Evolutionary conservation across 2,113 vertebrate species (phyloP).

Genomic region (Trichomycterus rosablanca): DNA sequence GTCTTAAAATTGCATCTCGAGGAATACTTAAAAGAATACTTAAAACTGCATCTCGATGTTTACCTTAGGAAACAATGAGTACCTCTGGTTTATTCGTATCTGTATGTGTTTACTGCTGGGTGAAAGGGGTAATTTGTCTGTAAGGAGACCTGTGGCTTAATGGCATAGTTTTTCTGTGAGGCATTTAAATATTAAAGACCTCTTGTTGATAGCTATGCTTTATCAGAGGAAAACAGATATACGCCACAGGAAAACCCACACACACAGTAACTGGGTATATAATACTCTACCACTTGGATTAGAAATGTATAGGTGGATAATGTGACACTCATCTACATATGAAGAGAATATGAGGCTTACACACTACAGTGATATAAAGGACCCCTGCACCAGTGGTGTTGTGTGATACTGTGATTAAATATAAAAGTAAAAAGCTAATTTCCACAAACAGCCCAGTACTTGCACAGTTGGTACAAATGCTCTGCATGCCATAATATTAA

Average conservation of each 20-base stretch:
- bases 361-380: no score
- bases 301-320: conserved; percentile 8
- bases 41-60: not conserved
- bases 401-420: no score
- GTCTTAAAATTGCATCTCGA: no score
- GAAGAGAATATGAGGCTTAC: not conserved
- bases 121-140: conserved; percentile 2
- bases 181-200: conserved; percentile 28
- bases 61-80: no score
- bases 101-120: not conserved
- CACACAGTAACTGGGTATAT: conserved; percentile 13
- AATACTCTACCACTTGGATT: conserved; percentile 6
- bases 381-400: no score
- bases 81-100: no score
- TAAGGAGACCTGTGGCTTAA: not conserved
- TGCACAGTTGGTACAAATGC: no score
- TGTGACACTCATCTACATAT: conserved; percentile 8
- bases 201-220: conserved; percentile 9
- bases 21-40: not conserved
- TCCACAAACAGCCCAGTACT: no score
- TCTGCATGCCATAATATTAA: no score
- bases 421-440: no score
- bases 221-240: conserved; percentile 19
- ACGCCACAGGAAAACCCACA: conserved; percentile 2
- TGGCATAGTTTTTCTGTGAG: not conserved